Conservation (phyloP, 2,888 invertebrate genomes). For the Anagyrus pseudococci region DNA sequence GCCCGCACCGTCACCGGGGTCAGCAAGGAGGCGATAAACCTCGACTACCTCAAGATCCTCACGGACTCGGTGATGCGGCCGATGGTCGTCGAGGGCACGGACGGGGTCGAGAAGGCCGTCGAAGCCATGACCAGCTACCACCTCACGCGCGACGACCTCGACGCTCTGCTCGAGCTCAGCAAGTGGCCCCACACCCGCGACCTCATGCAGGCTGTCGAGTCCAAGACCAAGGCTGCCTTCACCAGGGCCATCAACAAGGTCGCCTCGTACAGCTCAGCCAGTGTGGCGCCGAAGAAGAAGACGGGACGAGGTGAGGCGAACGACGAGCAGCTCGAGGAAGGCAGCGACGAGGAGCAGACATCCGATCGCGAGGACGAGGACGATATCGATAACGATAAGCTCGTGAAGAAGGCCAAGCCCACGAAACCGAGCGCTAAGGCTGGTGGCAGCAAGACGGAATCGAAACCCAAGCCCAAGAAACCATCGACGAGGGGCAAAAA, state of each 20-base stretch:
- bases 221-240: conserved; percentile 89
- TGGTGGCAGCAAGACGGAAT: not conserved
- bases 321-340: conserved; percentile 63
- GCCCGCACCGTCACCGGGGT: conserved; percentile 53
- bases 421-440: conserved; percentile 20
- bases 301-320: conserved; percentile 60
- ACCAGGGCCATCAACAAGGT: conserved; percentile 93
- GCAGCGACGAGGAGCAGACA: conserved; percentile 45
- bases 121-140: conserved; percentile 83
- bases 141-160: conserved; percentile 89
- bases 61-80: conserved; percentile 80
- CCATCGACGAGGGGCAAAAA: not conserved
- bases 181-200: conserved; percentile 83
- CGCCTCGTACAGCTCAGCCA: conserved; percentile 68
- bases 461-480: conserved; percentile 2
- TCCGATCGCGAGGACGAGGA: conserved; percentile 22
- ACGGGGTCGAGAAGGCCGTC: conserved; percentile 77
- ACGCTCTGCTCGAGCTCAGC: conserved; percentile 84
- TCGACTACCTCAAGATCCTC: conserved; percentile 87
- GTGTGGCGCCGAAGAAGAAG: conserved; percentile 67
- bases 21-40: conserved; percentile 80
- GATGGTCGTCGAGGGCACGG: conserved; percentile 71
- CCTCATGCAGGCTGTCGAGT: conserved; percentile 77
- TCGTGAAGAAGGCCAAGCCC: conserved; percentile 35
- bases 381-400: conserved; percentile 35